These are phyloP conservation scores for Drosophila quasianomalipes DNA, from an alignment of 2,888 invertebrate species.

Conservation along the genomic window DNA sequence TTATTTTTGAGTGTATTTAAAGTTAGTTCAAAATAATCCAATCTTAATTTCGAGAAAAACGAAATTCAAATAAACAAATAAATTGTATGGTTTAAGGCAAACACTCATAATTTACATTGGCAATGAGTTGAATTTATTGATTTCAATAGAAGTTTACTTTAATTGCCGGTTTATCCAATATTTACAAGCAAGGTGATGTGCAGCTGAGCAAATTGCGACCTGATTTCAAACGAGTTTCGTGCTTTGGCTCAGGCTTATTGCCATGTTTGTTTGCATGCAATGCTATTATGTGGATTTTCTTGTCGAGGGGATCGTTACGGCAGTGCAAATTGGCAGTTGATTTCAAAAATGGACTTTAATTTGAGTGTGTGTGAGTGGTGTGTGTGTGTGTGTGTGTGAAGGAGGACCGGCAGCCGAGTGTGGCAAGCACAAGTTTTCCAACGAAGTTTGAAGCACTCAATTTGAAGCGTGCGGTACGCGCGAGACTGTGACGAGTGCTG, in stretches of 20 bases:
- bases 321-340: conserved; percentile 75
- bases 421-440: conserved; percentile 43
- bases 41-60: neutral
- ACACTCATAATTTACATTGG: neutral
- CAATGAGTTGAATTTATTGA: neutral
- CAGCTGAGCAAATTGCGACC: conserved; percentile 38
- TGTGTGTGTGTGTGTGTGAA: conserved; percentile 14
- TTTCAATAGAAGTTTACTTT: neutral
- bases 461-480: conserved; percentile 64
- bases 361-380: conserved; percentile 48
- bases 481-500: conserved; percentile 67
- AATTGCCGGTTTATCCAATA: neutral
- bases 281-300: conserved; percentile 58
- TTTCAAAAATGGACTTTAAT: conserved; percentile 75
- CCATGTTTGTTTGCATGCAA: conserved; percentile 74
- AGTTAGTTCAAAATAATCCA: neutral
- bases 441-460: conserved; percentile 73
- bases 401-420: conserved; percentile 16
- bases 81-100: neutral
- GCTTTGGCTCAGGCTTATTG: conserved; percentile 42
- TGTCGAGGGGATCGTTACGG: conserved; percentile 14
- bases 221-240: conserved; percentile 62
- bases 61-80: neutral
- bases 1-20: neutral
- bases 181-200: neutral